Percentiles rank a stretch among this genome's conserved stretches.
These are phyloP conservation scores for Atlantisia rogersi DNA, from an alignment of 2,113 vertebrate species.

Conservation along the genomic window DNA sequence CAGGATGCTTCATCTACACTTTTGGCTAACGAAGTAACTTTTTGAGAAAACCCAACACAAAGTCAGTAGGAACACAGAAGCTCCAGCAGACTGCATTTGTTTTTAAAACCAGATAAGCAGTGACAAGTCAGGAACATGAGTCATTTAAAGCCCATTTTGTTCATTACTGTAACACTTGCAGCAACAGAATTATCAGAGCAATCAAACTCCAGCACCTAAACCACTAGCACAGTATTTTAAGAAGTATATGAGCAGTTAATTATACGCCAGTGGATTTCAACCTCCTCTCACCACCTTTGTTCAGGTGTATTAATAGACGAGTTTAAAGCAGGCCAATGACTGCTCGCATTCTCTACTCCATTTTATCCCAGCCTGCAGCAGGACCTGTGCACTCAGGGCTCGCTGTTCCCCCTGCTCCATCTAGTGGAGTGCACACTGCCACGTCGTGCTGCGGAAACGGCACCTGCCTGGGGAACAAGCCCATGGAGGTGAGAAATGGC, in stretches of 20 bases:
- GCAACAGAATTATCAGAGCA: background rate
- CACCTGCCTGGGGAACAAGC: background rate
- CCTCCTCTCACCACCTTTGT: background rate
- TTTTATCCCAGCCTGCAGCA: background rate
- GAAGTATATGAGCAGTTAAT: background rate
- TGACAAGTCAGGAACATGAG: background rate
- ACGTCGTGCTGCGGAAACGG: background rate
- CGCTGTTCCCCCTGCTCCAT: slow-evolving; percentile 32
- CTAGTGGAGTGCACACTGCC: slow-evolving; percentile 40
- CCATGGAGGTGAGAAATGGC: background rate
- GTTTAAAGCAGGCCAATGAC: background rate
- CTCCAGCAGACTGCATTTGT: background rate
- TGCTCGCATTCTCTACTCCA: slow-evolving; percentile 8
- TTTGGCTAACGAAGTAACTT: background rate
- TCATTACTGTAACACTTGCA: background rate
- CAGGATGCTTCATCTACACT: background rate
- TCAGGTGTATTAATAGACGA: background rate
- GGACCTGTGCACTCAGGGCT: background rate
- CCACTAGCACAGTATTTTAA: background rate
- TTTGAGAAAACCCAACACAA: background rate
- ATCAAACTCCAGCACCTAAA: background rate
- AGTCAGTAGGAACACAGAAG: background rate
- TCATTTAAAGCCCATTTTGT: background rate
- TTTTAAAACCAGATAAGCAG: background rate
- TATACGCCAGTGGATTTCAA: background rate